A percentile compares a stretch with the other conserved stretches of the same genome.
phyloP scores from a whole-genome alignment of 2,888 invertebrate genomes.

The Plebejus melissa region DNA sequence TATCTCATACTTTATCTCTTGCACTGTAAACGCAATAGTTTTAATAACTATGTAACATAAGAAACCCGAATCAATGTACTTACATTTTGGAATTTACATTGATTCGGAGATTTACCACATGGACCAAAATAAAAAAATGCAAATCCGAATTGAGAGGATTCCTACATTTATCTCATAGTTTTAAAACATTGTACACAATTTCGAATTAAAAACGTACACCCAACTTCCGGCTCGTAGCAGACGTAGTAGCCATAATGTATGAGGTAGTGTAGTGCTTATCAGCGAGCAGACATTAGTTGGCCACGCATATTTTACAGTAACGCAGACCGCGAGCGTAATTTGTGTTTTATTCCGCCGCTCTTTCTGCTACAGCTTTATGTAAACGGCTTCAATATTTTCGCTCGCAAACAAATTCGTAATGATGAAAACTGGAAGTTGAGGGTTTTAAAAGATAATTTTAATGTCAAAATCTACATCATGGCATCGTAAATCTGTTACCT shows the following conservation, averaged over 20 bases:
- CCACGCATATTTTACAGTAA: constrained; percentile 42
- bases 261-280: constrained; percentile 35
- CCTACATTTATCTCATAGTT: neutral
- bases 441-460: neutral
- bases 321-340: constrained; percentile 40
- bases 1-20: neutral
- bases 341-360: constrained; percentile 35
- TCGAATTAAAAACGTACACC: constrained; percentile 14
- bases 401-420: constrained; percentile 6
- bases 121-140: neutral
- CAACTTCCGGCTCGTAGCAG: neutral
- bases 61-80: neutral
- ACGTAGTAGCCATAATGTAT: constrained; percentile 17
- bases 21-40: neutral
- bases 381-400: constrained; percentile 20
- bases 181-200: constrained; percentile 3
- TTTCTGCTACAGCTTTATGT: constrained; percentile 2
- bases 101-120: no score
- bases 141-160: neutral
- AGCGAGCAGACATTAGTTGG: constrained; percentile 40
- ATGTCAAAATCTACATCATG: neutral
- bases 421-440: neutral
- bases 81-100: neutral
- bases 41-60: neutral
- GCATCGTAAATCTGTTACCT: neutral